phyloP scores from a whole-genome alignment of 2,113 vertebrate species.

The Nanger granti region DNA sequence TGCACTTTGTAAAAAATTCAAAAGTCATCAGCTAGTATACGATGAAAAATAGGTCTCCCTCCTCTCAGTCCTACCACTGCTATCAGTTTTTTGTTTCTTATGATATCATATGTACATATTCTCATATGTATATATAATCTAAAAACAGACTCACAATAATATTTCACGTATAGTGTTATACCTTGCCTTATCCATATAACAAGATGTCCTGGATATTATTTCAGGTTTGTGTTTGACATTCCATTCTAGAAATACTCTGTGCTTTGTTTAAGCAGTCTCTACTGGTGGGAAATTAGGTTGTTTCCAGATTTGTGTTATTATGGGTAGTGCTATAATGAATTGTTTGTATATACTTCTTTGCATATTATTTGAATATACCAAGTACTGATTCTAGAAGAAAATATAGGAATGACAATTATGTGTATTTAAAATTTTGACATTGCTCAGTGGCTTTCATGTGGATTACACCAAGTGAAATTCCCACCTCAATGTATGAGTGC shows the following conservation, averaged over 20 bases:
- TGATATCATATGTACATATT: neutral
- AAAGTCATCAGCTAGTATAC: neutral
- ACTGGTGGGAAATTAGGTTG: neutral
- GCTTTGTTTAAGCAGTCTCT: neutral
- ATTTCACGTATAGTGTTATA: neutral
- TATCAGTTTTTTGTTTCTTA: neutral
- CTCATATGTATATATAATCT: neutral
- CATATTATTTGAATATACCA: neutral
- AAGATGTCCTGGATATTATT: slow-evolving; percentile 3
- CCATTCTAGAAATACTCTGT: neutral
- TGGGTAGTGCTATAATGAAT: neutral
- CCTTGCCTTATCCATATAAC: neutral
- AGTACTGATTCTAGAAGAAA: neutral
- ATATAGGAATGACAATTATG: neutral
- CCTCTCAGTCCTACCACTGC: neutral
- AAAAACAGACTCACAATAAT: neutral
- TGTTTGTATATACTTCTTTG: neutral
- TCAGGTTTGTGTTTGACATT: neutral
- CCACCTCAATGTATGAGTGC: neutral
- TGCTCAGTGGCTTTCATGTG: neutral
- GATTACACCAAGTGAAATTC: neutral
- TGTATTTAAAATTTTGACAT: neutral
- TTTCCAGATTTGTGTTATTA: neutral
- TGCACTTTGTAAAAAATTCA: neutral
- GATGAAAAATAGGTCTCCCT: neutral